phyloP scores from a whole-genome alignment of 2,888 invertebrate genomes.

The Athalia cordata region DNA sequence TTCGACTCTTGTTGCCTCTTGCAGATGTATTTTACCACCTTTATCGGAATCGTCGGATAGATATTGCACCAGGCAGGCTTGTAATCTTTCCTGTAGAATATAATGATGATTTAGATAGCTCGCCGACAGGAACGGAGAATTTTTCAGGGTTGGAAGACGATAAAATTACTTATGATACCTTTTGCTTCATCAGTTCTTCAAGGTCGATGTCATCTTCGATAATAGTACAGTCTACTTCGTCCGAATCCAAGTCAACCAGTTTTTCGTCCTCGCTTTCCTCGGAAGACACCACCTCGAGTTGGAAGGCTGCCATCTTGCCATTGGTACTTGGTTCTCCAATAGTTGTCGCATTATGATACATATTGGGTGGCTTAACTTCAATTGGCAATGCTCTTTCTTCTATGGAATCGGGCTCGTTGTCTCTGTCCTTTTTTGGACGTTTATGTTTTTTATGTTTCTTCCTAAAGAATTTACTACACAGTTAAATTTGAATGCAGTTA shows the following conservation, averaged over 20 bases:
- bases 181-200: conserved; percentile 93
- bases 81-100: conserved; percentile 76
- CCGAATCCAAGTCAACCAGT: conserved; percentile 71
- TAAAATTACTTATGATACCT: conserved; percentile 75
- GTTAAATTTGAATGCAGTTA: neutral
- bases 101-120: neutral
- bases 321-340: conserved; percentile 63
- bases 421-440: conserved; percentile 63
- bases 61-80: conserved; percentile 86
- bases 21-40: conserved; percentile 72
- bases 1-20: conserved; percentile 71
- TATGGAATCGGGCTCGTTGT: conserved; percentile 65
- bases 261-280: conserved; percentile 71
- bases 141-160: neutral
- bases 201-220: conserved; percentile 91
- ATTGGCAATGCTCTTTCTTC: conserved; percentile 60
- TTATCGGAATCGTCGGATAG: conserved; percentile 81
- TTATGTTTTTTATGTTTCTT: conserved; percentile 72
- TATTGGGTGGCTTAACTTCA: conserved; percentile 42
- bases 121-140: no score
- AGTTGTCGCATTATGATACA: conserved; percentile 4
- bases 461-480: conserved; percentile 51
- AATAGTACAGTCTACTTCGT: conserved; percentile 81
- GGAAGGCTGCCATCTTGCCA: conserved; percentile 64
- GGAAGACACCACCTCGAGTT: conserved; percentile 67